Evolutionary conservation across 2,113 vertebrate genomes (phyloP).

Genomic region (Catagonus wagneri): DNA sequence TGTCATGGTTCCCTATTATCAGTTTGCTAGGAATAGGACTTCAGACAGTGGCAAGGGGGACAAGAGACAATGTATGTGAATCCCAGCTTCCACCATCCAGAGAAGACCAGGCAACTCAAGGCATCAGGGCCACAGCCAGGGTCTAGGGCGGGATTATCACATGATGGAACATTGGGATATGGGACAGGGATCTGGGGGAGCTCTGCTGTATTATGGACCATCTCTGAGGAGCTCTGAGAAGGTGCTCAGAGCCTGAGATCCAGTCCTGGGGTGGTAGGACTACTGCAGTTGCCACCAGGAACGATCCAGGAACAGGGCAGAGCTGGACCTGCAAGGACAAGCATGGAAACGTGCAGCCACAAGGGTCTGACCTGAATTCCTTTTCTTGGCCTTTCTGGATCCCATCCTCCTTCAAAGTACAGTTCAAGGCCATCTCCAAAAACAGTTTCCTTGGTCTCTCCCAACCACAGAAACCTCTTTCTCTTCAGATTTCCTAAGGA

Average conservation of each 20-base stretch:
- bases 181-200: background rate
- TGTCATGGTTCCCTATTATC: background rate
- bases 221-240: background rate
- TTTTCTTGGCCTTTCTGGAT: background rate
- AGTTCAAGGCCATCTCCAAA: background rate
- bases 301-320: background rate
- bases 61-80: background rate
- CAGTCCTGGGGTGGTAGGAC: background rate
- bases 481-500: background rate
- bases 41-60: background rate
- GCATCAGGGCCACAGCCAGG: background rate
- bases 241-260: background rate
- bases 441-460: background rate
- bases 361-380: background rate
- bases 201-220: background rate
- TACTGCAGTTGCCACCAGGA: background rate
- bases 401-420: background rate
- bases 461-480: background rate
- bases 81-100: background rate
- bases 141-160: too few relatives aligned
- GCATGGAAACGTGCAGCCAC: background rate
- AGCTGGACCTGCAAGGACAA: background rate
- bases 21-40: background rate
- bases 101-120: background rate
- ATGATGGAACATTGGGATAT: fast-evolving